phyloP scores from a whole-genome alignment of 2,888 invertebrate genomes.

The Dryadula phaetusa region DNA sequence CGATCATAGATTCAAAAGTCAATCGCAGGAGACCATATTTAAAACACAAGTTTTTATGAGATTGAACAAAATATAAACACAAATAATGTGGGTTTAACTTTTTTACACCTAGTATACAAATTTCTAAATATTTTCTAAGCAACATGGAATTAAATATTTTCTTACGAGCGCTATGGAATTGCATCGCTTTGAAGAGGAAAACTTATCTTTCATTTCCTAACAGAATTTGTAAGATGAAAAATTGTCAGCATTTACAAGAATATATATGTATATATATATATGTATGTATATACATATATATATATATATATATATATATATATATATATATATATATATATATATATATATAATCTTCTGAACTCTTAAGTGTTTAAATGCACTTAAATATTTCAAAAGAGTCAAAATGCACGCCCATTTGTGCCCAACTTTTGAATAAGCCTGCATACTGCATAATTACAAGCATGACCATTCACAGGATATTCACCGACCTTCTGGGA shows the following conservation, averaged over 20 bases:
- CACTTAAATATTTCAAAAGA: constrained; percentile 23
- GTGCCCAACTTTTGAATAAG: constrained; percentile 16
- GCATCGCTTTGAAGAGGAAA: not conserved
- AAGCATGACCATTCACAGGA: constrained; percentile 26
- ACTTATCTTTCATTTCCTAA: constrained; percentile 16
- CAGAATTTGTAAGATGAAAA: constrained; percentile 15
- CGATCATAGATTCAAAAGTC: not conserved
- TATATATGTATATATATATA: not conserved
- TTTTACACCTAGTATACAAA: not conserved
- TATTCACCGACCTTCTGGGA: constrained; percentile 24
- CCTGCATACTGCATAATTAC: constrained; percentile 21
- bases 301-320: too few species aligned
- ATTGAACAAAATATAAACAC: too few species aligned
- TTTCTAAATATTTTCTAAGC: not conserved
- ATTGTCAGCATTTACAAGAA: constrained; percentile 21
- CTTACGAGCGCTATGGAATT: constrained; percentile 1
- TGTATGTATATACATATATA: not conserved
- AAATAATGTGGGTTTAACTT: too few species aligned
- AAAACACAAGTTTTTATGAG: too few species aligned
- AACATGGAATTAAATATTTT: too few species aligned
- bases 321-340: not conserved
- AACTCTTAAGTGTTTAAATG: too few species aligned
- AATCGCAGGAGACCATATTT: not conserved
- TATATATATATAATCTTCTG: too few species aligned
- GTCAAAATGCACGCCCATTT: constrained; percentile 12